Evolutionary conservation across 64 coral and sea anemone species (phyloP).

Genomic region (Porites lutea): DNA sequence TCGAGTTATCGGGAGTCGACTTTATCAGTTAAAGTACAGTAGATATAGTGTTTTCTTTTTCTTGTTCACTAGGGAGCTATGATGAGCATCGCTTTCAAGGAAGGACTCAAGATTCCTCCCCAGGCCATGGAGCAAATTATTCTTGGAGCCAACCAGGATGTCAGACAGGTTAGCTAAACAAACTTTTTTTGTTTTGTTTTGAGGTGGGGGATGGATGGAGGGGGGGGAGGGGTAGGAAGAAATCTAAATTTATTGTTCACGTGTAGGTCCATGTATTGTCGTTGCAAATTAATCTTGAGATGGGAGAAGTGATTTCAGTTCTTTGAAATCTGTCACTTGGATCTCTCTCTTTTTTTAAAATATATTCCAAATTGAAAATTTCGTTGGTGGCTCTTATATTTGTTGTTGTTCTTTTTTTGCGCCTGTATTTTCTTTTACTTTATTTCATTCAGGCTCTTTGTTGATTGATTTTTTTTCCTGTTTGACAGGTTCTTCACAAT

Average conservation of each 20-base stretch:
- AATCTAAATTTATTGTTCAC: too few species aligned
- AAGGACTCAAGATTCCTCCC: slow-evolving; percentile 85
- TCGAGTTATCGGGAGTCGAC: too few species aligned
- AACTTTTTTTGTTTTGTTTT: too few species aligned
- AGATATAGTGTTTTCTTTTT: background rate
- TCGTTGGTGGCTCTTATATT: too few species aligned
- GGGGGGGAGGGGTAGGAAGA: background rate
- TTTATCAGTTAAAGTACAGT: background rate
- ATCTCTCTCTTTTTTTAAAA: too few species aligned
- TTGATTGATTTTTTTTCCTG: background rate
- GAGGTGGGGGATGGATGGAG: too few species aligned
- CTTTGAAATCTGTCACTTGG: background rate
- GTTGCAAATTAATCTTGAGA: too few species aligned
- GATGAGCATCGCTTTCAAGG: slow-evolving; percentile 98
- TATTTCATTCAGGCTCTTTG: background rate
- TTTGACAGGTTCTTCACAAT: slow-evolving; percentile 78
- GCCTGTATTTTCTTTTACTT: background rate
- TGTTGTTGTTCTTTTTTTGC: too few species aligned
- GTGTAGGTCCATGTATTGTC: too few species aligned
- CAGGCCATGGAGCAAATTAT: slow-evolving; percentile 98
- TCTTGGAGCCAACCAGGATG: slow-evolving; percentile 90
- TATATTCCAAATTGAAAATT: too few species aligned
- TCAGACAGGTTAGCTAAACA: slow-evolving; percentile 72
- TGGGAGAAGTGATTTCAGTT: background rate
- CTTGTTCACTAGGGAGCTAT: slow-evolving; percentile 78